Conservation (phyloP, 1,140 invertebrate species). For the Latrodectus geometricus region DNA sequence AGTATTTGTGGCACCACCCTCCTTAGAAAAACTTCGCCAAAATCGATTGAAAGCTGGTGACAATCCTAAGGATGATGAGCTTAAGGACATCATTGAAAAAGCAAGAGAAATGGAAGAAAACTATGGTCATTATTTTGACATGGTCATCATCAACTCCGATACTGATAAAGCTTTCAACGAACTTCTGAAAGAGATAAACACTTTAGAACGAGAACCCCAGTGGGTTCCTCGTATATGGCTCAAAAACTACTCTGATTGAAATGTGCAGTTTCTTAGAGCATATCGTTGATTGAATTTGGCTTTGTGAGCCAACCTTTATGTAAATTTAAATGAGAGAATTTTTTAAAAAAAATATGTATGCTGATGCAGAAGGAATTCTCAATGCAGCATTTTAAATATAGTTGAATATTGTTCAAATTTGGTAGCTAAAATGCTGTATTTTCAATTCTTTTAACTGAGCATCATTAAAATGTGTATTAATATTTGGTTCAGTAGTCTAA, state of each 20-base stretch:
- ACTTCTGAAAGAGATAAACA: slow-evolving; percentile 71
- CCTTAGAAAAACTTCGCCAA: slow-evolving; percentile 69
- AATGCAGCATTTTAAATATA: too few species aligned
- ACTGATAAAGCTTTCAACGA: slow-evolving; percentile 72
- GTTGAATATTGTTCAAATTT: too few species aligned
- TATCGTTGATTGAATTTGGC: too few species aligned
- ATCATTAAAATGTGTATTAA: too few species aligned
- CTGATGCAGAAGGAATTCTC: too few species aligned
- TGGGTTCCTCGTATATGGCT: slow-evolving; percentile 73
- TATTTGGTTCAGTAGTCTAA: too few species aligned
- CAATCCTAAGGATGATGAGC: slow-evolving; percentile 68
- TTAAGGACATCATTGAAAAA: slow-evolving; percentile 70
- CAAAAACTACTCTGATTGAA: slow-evolving; percentile 19
- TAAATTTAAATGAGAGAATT: too few species aligned
- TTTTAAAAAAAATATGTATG: too few species aligned
- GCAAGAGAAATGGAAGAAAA: slow-evolving; percentile 71
- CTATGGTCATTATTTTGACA: slow-evolving; percentile 73
- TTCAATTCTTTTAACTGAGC: too few species aligned
- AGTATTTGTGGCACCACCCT: slow-evolving; percentile 72
- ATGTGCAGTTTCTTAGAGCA: too few species aligned
- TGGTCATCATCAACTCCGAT: slow-evolving; percentile 72
- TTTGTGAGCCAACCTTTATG: too few species aligned
- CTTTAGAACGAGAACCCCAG: slow-evolving; percentile 72
- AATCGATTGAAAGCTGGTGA: slow-evolving; percentile 68
- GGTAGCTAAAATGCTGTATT: too few species aligned